Percentiles rank a stretch among this genome's conserved stretches.
These are phyloP conservation scores for Armadillidium nasatum DNA, from an alignment of 1,140 invertebrate genomes.

Conservation along the genomic window DNA sequence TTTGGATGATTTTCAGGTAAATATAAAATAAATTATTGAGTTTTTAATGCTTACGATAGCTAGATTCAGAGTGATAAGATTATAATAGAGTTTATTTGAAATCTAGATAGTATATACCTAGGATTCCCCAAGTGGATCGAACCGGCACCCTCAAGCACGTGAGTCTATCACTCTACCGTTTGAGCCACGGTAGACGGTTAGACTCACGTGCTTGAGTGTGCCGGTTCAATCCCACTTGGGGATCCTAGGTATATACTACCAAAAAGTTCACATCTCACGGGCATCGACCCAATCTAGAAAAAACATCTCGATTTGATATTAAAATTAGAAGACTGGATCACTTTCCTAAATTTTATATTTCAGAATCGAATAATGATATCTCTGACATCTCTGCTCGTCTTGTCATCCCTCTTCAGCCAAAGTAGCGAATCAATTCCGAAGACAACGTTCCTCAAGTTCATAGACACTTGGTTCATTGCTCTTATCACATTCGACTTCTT, in stretches of 20 bases:
- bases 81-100: not conserved
- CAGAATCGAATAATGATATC: slow-evolving; percentile 32
- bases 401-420: slow-evolving; percentile 30
- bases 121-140: no score
- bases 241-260: no score
- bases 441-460: slow-evolving; percentile 33
- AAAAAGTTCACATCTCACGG: no score
- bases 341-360: not conserved
- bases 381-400: slow-evolving; percentile 27
- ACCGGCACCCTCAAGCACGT: no score
- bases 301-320: not conserved
- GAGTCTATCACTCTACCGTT: no score
- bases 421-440: slow-evolving; percentile 28
- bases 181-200: no score
- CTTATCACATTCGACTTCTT: slow-evolving; percentile 20
- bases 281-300: no score
- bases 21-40: not conserved
- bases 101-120: no score
- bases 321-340: not conserved
- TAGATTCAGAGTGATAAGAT: not conserved
- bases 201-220: no score
- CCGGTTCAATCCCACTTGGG: no score
- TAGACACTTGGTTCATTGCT: slow-evolving; percentile 33
- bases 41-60: not conserved
- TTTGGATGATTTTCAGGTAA: slow-evolving; percentile 31